Base-by-base conservation (phyloP, 2,888 invertebrate genomes). In the Ceramica pisi region DNA sequence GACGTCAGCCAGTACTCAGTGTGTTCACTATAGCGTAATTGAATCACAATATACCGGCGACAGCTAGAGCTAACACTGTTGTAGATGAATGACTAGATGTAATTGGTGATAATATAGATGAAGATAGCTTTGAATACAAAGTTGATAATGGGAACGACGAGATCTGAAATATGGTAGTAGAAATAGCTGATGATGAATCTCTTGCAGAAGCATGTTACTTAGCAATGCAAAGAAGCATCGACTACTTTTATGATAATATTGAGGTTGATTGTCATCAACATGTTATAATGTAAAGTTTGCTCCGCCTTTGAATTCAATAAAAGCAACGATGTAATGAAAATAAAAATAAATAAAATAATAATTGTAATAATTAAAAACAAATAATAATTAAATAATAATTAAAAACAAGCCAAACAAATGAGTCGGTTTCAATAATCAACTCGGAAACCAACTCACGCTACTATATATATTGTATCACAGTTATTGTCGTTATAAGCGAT, bases 401-500 rank as follows among this genome's bases (percentile, higher is more conserved):
- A 38, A n/a, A 41, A n/a, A 51, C 26, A 59, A 74, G 65, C 78
- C 85, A 88, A 88, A 88, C 86, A 87, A 90, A 88, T 83, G 80
- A 82, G 71, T 78, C 75, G 82, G 82, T 87, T 90, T 88, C 86
- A 89, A 91, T 90, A 90, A 90, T 88, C 84, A 87, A 89, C 82
- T 75, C 53, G 70, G n/a, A 73, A 83, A 80, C 86, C 81, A 86
- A 87, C 86, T 83, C 89, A 86, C 84, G 88, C 87, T 82, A 86
- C 86, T 61, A 75, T 76, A 84, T 89, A 91, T 92, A 93, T 93
- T 87, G 84, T 91, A 94, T 92, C 92, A 83, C 83, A 90, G 89
- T 93, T 92, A 93, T 92, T 90, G 91, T 90, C 89, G 89, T 91
- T 90, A 90, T 90, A 87, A 80, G 80, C 83, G 88, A 90, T 89